phyloP scores from a whole-genome alignment of 1,140 invertebrate genomes.

The Drosophila burlai region DNA sequence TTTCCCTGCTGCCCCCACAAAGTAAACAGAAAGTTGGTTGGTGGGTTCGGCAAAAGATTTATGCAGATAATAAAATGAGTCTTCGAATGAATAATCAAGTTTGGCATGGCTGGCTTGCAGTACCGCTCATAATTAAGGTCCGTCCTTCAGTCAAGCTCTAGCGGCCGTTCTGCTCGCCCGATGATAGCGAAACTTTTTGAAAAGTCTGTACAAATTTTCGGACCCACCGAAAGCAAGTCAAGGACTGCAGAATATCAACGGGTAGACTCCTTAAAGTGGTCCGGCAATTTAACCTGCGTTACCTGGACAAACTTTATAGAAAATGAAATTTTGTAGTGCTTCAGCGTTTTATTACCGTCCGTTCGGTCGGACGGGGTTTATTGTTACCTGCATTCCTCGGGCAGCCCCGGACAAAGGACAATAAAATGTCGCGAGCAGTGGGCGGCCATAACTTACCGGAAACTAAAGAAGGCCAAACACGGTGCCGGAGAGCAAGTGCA shows the following conservation, averaged over 20 bases:
- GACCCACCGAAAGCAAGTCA: constrained; percentile 48
- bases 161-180: constrained; percentile 25
- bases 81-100: constrained; percentile 81
- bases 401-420: constrained; percentile 23
- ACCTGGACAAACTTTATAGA: constrained; percentile 27
- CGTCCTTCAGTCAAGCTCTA: constrained; percentile 51
- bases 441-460: constrained; percentile 38
- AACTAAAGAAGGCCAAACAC: constrained; percentile 42
- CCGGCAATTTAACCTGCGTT: constrained; percentile 30
- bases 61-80: constrained; percentile 83
- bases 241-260: constrained; percentile 53
- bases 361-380: constrained; percentile 14
- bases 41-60: constrained; percentile 70
- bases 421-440: constrained; percentile 57
- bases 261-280: constrained; percentile 17
- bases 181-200: constrained; percentile 52
- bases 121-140: constrained; percentile 67
- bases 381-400: constrained; percentile 49
- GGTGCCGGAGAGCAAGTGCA: constrained; percentile 29
- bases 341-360: constrained; percentile 50
- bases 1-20: constrained; percentile 17
- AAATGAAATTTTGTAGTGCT: constrained; percentile 56
- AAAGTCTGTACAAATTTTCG: constrained; percentile 44
- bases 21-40: constrained; percentile 77
- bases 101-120: constrained; percentile 39